A percentile compares a stretch with the other conserved stretches of the same genome.
Evolutionary conservation across 1,140 invertebrate species (phyloP).

Genomic region (Arctopsyche grandis): DNA sequence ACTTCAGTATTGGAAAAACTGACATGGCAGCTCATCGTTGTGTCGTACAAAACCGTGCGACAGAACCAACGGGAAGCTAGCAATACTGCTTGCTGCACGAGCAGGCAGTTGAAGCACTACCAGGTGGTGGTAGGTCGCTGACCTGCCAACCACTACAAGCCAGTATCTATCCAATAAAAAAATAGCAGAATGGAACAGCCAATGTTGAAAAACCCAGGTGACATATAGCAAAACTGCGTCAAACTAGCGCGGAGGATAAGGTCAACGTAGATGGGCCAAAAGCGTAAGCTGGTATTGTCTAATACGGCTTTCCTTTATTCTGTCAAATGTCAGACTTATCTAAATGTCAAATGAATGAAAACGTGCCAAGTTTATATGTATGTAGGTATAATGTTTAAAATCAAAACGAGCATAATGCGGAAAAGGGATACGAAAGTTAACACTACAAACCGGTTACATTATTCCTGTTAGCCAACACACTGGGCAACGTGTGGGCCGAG

Average conservation of each 20-base stretch:
- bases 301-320: background rate
- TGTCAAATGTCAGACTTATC: background rate
- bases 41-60: background rate
- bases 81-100: background rate
- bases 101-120: background rate
- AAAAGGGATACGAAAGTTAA: constrained; percentile 19
- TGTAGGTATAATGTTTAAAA: background rate
- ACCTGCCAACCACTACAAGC: background rate
- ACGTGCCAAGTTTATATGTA: background rate
- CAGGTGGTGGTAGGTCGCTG: constrained; percentile 21
- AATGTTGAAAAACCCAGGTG: background rate
- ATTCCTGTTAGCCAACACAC: constrained; percentile 13
- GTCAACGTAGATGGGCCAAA: background rate
- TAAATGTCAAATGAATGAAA: background rate
- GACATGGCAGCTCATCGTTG: background rate
- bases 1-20: constrained; percentile 2
- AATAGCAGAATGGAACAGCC: background rate
- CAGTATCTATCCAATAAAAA: background rate
- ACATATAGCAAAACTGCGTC: background rate
- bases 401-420: too few relatives aligned
- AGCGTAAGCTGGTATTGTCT: background rate
- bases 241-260: background rate
- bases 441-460: background rate
- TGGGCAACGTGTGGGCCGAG: background rate
- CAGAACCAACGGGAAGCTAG: background rate